phyloP scores from a whole-genome alignment of 1,140 invertebrate genomes.

The Littorina saxatilis region DNA sequence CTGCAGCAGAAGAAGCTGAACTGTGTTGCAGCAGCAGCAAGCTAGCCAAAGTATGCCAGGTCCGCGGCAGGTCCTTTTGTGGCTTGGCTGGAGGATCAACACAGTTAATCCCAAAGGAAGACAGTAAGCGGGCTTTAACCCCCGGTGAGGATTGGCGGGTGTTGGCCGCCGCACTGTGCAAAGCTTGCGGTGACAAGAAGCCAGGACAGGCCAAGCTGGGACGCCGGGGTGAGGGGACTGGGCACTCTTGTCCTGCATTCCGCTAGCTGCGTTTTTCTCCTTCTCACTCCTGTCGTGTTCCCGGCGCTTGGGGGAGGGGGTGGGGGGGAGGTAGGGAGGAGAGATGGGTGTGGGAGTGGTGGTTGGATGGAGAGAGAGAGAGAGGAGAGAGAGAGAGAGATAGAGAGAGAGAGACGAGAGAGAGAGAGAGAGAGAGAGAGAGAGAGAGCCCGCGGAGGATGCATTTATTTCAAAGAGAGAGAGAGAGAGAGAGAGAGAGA shows the following conservation, averaged over 20 bases:
- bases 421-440: too few relatives aligned
- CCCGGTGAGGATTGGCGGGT: not conserved
- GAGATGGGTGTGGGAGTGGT: not conserved
- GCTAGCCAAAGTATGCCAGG: not conserved
- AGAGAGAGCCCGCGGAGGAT: too few relatives aligned
- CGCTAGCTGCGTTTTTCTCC: too few relatives aligned
- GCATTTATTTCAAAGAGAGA: too few relatives aligned
- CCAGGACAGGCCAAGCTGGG: not conserved
- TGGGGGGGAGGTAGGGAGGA: not conserved
- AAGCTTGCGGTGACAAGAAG: slow-evolving; percentile 21
- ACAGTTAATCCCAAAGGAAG: slow-evolving; percentile 23
- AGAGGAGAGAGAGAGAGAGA: too few relatives aligned
- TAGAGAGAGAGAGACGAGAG: too few relatives aligned
- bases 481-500: too few relatives aligned
- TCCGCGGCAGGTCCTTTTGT: slow-evolving; percentile 19
- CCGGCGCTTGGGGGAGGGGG: not conserved
- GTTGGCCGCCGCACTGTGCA: not conserved
- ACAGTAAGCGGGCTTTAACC: not conserved
- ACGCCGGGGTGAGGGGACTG: too few relatives aligned
- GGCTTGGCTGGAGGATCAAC: slow-evolving; percentile 11
- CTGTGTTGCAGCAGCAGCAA: not conserved
- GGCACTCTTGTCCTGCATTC: too few relatives aligned
- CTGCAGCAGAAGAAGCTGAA: too few relatives aligned
- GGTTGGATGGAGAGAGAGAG: not conserved
- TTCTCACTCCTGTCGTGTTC: too few relatives aligned